Evolutionary conservation across 1,140 invertebrate genomes (phyloP).

Genomic region (Sitodiplosis mosellana): DNA sequence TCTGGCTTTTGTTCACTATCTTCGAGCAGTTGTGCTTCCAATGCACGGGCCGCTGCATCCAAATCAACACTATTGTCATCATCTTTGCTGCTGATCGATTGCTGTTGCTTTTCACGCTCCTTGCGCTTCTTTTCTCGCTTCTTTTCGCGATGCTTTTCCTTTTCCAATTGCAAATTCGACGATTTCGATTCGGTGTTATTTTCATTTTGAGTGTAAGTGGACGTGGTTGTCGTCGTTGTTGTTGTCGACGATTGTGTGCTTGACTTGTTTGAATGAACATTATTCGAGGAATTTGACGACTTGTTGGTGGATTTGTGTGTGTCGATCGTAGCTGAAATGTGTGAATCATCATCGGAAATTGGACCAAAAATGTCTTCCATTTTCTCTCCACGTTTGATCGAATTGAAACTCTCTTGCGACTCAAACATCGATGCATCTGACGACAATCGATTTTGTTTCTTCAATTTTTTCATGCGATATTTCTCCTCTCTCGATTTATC

Average conservation of each 20-base stretch:
- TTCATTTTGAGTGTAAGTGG: conserved; percentile 8
- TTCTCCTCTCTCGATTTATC: conserved; percentile 29
- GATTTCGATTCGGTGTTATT: conserved; percentile 18
- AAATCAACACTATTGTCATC: conserved; percentile 64
- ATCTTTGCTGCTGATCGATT: conserved; percentile 21
- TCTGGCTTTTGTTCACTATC: conserved; percentile 27
- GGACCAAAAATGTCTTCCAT: conserved; percentile 79
- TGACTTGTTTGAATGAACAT: conserved; percentile 3
- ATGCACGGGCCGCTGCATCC: conserved; percentile 55
- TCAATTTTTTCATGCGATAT: conserved; percentile 32
- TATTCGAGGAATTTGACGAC: conserved; percentile 1
- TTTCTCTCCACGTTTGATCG: conserved; percentile 42
- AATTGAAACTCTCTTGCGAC: neutral
- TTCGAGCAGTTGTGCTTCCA: conserved; percentile 57
- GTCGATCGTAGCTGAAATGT: conserved; percentile 13
- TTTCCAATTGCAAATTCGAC: conserved; percentile 10
- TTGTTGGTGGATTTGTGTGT: conserved; percentile 11
- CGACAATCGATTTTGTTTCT: conserved; percentile 18
- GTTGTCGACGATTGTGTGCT: conserved; percentile 6
- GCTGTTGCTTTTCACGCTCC: conserved; percentile 29
- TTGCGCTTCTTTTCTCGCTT: conserved; percentile 50
- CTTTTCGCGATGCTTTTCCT: conserved; percentile 28
- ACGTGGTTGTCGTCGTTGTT: too few species aligned
- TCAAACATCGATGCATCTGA: neutral
- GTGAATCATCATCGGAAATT: conserved; percentile 49